Conservation (phyloP, 2,113 vertebrate species). For the Syngnathus scovelli region DNA sequence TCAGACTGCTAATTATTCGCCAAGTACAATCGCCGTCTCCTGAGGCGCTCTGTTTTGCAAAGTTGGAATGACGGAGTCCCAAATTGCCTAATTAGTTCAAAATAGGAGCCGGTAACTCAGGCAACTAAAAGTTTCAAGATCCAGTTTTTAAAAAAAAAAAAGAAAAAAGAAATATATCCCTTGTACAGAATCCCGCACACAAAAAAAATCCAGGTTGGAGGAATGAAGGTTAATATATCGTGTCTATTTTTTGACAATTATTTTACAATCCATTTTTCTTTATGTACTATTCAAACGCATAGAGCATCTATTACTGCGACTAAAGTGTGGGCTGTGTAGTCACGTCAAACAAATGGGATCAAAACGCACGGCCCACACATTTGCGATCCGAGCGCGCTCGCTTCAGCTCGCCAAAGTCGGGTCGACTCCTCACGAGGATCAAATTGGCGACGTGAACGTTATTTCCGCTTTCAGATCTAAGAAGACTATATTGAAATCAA, state of each 20-base stretch:
- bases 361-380: background rate
- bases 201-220: constrained; percentile 18
- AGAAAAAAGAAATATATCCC: constrained; percentile 9
- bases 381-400: background rate
- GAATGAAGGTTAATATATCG: background rate
- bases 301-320: background rate
- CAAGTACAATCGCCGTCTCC: constrained; percentile 4
- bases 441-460: background rate
- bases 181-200: constrained; percentile 1
- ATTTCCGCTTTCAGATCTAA: too few relatives aligned
- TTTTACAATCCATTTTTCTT: too few relatives aligned
- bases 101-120: constrained; percentile 16
- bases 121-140: background rate
- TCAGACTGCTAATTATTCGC: constrained; percentile 18
- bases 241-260: constrained; percentile 1
- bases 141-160: background rate
- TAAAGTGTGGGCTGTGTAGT: background rate
- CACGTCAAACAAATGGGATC: background rate
- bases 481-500: background rate
- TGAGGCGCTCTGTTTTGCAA: constrained; percentile 20
- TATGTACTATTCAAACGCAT: background rate
- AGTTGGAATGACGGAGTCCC: constrained; percentile 14
- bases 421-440: background rate
- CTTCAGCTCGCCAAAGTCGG: background rate
- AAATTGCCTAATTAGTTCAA: constrained; percentile 17